phyloP scores from a whole-genome alignment of 2,888 invertebrate genomes.

The Agrotis exclamationis region DNA sequence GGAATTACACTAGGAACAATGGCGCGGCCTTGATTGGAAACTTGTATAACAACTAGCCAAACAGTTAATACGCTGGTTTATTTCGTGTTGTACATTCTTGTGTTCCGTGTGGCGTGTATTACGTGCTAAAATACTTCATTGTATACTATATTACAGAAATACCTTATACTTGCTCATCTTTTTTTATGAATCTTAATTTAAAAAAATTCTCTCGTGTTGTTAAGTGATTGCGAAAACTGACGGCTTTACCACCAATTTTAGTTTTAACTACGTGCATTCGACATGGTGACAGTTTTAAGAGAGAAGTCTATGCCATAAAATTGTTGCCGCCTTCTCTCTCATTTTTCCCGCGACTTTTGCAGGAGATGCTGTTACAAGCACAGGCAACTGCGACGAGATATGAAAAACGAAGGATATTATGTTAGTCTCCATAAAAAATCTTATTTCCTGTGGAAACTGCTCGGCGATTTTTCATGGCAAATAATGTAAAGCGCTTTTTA shows the following conservation, averaged over 20 bases:
- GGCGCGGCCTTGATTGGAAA: slow-evolving; percentile 64
- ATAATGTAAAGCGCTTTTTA: background rate
- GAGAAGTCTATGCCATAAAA: background rate
- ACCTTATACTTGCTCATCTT: slow-evolving; percentile 10
- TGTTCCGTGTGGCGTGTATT: slow-evolving; percentile 16
- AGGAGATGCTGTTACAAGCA: background rate
- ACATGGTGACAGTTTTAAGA: no score
- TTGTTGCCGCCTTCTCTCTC: background rate
- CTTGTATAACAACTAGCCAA: slow-evolving; percentile 63
- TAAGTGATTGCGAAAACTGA: background rate
- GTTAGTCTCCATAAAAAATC: slow-evolving; percentile 6
- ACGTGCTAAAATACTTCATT: slow-evolving; percentile 43
- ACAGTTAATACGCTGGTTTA: slow-evolving; percentile 55
- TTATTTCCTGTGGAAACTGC: background rate
- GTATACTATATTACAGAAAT: slow-evolving; percentile 12
- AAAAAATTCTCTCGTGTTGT: background rate
- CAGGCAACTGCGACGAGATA: background rate
- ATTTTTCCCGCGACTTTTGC: background rate
- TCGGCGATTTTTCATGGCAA: no score
- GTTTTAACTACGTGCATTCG: no score
- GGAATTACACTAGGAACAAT: slow-evolving; percentile 51
- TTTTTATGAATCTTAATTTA: slow-evolving; percentile 5
- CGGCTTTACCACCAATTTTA: background rate
- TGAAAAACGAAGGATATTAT: slow-evolving; percentile 1
- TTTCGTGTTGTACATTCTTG: slow-evolving; percentile 59